phyloP scores from a whole-genome alignment of 53 echinoderm and acorn worm species.

The Zoroaster sp. region DNA sequence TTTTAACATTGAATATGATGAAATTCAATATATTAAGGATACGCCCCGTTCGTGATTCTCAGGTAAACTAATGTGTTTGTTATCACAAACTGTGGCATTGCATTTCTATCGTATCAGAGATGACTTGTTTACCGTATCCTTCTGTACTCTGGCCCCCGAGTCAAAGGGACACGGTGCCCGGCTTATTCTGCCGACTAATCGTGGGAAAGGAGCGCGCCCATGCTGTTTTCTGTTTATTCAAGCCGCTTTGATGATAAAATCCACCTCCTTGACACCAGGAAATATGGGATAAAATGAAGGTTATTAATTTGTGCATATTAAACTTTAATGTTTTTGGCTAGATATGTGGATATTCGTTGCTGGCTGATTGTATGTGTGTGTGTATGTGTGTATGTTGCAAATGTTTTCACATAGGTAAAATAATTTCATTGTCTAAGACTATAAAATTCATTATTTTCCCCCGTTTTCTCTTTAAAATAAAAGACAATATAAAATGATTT shows the following conservation, averaged over 20 bases:
- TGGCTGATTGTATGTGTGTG: too few relatives aligned
- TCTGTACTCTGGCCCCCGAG: conserved; percentile 28
- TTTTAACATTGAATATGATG: too few relatives aligned
- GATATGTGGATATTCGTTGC: neutral
- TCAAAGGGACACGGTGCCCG: neutral
- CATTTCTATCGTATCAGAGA: neutral
- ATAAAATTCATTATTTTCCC: too few relatives aligned
- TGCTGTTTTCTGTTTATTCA: neutral
- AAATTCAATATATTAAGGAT: neutral
- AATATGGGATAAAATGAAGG: neutral
- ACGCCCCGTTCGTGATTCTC: neutral
- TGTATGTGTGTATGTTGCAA: too few relatives aligned
- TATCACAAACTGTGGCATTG: neutral
- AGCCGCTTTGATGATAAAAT: neutral
- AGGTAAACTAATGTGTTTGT: neutral
- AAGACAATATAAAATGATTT: too few relatives aligned
- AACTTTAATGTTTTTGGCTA: neutral
- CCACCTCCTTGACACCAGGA: neutral
- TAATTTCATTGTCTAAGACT: too few relatives aligned
- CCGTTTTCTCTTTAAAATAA: too few relatives aligned
- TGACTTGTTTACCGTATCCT: conserved; percentile 9
- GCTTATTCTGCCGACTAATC: neutral
- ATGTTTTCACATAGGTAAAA: too few relatives aligned
- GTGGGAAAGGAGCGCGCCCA: neutral
- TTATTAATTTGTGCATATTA: neutral